phyloP scores from a whole-genome alignment of 2,113 vertebrate species.

The Aix galericulata region DNA sequence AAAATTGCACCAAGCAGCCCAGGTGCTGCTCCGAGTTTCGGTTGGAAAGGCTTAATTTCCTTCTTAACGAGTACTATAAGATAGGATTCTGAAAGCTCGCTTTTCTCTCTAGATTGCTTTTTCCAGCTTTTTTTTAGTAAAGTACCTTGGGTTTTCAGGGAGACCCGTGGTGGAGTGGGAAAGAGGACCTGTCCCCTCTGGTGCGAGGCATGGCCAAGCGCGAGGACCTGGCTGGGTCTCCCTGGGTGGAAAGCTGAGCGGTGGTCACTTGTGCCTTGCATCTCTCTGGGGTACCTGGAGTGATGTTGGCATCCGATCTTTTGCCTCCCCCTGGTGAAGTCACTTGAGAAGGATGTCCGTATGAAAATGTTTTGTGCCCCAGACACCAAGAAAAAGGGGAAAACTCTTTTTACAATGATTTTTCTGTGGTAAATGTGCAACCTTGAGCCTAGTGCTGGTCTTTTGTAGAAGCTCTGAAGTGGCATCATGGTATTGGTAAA shows the following conservation, averaged over 20 bases:
- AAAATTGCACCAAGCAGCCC: background rate
- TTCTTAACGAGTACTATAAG: background rate
- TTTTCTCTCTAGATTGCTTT: background rate
- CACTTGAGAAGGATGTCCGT: background rate
- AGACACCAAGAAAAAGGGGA: fast-evolving
- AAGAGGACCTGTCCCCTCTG: background rate
- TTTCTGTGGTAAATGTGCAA: background rate
- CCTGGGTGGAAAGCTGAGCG: background rate
- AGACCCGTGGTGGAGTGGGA: background rate
- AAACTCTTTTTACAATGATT: background rate
- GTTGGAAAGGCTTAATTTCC: background rate
- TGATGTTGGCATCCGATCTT: background rate
- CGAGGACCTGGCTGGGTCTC: background rate
- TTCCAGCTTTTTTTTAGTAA: background rate
- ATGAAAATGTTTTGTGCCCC: background rate
- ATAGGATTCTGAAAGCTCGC: background rate
- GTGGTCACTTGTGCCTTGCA: fast-evolving
- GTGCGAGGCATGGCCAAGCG: fast-evolving
- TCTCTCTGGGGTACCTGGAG: background rate
- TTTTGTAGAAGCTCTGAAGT: background rate
- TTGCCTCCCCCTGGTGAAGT: background rate
- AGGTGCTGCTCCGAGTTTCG: background rate
- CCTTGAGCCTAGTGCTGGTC: background rate
- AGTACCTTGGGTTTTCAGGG: background rate
- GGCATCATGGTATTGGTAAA: background rate